Percentiles rank a stretch among this genome's conserved stretches.
Conservation (phyloP, 2,888 invertebrate genomes). For the Lithophane leautieri region DNA sequence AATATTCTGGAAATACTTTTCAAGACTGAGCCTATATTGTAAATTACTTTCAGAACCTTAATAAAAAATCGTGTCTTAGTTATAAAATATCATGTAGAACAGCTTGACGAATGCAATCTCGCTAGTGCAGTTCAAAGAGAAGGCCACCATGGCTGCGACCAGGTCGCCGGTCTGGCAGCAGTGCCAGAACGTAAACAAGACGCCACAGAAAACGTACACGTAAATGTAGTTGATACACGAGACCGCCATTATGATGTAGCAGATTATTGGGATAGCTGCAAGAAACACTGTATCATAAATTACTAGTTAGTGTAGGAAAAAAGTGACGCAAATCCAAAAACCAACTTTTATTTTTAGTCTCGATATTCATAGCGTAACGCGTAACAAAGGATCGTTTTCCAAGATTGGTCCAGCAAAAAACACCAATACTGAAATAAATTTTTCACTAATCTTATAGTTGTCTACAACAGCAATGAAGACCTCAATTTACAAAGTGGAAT, state of each 20-base stretch:
- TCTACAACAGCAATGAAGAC: background rate
- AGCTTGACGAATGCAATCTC: slow-evolving; percentile 73
- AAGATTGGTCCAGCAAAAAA: background rate
- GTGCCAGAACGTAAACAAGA: slow-evolving; percentile 75
- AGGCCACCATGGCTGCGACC: slow-evolving; percentile 68
- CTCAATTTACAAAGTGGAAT: background rate
- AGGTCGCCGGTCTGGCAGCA: slow-evolving; percentile 71
- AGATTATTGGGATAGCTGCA: slow-evolving; percentile 43
- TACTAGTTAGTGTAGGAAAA: too few relatives aligned
- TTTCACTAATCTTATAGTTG: background rate
- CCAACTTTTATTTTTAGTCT: background rate
- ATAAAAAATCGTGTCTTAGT: slow-evolving; percentile 62
- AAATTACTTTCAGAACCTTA: background rate
- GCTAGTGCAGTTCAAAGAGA: slow-evolving; percentile 75
- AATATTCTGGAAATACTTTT: background rate
- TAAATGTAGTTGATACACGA: slow-evolving; percentile 60
- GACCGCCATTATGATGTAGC: slow-evolving; percentile 13
- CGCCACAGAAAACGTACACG: slow-evolving; percentile 73
- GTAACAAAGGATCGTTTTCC: background rate
- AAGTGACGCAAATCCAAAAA: background rate
- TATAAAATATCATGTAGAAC: slow-evolving; percentile 70
- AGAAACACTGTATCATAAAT: background rate
- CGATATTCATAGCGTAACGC: too few relatives aligned
- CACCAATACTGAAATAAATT: background rate
- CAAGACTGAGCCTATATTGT: background rate